Evolutionary conservation across 2,888 invertebrate genomes (phyloP).

Genomic region (Vannuccia rotundouncinata): DNA sequence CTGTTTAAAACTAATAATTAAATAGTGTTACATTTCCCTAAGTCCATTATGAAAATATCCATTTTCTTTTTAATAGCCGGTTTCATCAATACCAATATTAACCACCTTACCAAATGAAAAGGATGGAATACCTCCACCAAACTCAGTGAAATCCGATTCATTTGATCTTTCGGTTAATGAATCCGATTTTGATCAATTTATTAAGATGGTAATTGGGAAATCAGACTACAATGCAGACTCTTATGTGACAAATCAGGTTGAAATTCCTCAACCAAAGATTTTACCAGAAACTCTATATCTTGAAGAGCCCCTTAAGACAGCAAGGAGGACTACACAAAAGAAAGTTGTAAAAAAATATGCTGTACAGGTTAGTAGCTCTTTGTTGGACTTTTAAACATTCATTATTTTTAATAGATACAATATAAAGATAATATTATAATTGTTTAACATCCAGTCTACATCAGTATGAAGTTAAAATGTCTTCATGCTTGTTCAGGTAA

Average conservation of each 20-base stretch:
- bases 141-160: neutral
- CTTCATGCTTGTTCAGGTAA: neutral
- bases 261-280: neutral
- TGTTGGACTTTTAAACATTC: neutral
- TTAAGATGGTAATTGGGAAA: neutral
- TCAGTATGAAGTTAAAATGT: neutral
- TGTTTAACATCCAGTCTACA: neutral
- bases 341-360: neutral
- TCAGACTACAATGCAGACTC: neutral
- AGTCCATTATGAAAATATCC: no score
- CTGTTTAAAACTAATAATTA: no score
- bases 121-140: neutral
- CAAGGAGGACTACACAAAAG: neutral
- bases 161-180: neutral
- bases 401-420: neutral
- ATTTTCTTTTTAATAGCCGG: no score
- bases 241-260: neutral
- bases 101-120: neutral
- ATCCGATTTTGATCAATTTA: neutral
- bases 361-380: neutral
- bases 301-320: neutral
- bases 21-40: no score
- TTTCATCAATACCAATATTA: neutral
- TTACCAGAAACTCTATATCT: neutral
- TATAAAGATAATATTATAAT: neutral